Evolutionary conservation across 2,797 vertebrate genomes (phyloP).

Genomic region (Poecile montanus): DNA sequence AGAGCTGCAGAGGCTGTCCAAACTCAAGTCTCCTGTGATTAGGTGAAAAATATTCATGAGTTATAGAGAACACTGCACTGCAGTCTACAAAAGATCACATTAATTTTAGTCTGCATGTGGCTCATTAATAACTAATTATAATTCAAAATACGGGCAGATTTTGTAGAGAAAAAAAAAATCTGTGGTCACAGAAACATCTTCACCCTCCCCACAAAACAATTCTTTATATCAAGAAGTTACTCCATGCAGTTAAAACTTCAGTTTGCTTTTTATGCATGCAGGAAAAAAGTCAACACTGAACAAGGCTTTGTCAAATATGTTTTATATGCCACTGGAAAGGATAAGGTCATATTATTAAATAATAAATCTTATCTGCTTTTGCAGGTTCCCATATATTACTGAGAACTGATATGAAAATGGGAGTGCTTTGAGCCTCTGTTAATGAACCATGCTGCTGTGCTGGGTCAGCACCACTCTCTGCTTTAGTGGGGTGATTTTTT

Average conservation of each 20-base stretch:
- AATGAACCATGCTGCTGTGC: not conserved
- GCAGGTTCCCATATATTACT: slow-evolving; percentile 1
- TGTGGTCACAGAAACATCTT: not conserved
- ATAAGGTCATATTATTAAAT: slow-evolving; percentile 47
- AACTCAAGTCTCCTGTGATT: not conserved
- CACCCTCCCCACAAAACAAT: not conserved
- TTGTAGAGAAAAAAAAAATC: slow-evolving; percentile 3
- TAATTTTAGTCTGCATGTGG: not conserved
- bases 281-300: slow-evolving; percentile 25
- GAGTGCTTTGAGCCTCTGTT: slow-evolving; percentile 18
- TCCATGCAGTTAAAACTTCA: slow-evolving; percentile 8
- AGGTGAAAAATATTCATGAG: not conserved
- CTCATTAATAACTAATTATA: slow-evolving; percentile 57
- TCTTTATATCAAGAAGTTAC: not conserved
- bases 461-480: not conserved
- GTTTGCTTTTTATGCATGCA: not conserved
- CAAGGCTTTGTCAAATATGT: slow-evolving; percentile 38
- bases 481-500: not conserved
- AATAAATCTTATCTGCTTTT: slow-evolving; percentile 40
- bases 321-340: slow-evolving; percentile 26
- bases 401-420: slow-evolving; percentile 10
- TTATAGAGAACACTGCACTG: not conserved
- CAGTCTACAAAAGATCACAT: slow-evolving; percentile 11
- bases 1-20: not conserved
- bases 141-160: slow-evolving; percentile 25